A percentile compares a stretch with the other conserved stretches of the same genome.
Conservation (phyloP, 2,797 vertebrate genomes). For the Esox masquinongy region DNA sequence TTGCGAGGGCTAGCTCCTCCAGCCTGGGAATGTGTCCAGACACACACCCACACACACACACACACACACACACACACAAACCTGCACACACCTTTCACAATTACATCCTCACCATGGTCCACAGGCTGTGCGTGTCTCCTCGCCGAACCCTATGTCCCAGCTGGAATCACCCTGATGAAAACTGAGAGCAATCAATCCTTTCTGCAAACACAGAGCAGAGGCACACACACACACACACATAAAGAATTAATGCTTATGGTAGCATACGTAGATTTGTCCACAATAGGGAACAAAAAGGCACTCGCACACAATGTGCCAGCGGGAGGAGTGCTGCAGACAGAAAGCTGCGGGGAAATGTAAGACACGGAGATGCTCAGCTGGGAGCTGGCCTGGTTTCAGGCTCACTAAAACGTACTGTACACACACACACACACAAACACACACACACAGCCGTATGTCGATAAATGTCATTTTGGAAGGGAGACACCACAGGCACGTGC, state of each 20-base stretch:
- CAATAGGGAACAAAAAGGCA: conserved; percentile 14
- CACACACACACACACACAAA: too few species aligned
- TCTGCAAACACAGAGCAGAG: neutral
- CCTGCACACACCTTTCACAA: conserved; percentile 17
- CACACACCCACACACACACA: conserved; percentile 30
- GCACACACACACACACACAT: neutral
- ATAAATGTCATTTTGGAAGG: conserved; percentile 11
- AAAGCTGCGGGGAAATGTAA: conserved; percentile 31
- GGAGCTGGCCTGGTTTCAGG: conserved; percentile 66
- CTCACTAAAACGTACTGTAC: conserved; percentile 16
- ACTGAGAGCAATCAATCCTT: conserved; percentile 32
- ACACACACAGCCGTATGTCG: conserved; percentile 16
- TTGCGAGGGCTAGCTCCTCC: conserved; percentile 47
- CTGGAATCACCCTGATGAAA: conserved; percentile 46
- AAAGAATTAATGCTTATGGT: neutral
- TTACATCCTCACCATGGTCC: neutral
- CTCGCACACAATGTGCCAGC: conserved; percentile 16
- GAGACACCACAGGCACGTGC: conserved; percentile 20
- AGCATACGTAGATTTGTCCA: conserved; percentile 15
- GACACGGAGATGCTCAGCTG: conserved; percentile 47
- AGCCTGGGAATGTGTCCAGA: conserved; percentile 60
- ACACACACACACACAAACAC: conserved; percentile 16
- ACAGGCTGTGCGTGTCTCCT: neutral
- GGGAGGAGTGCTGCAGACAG: conserved; percentile 12
- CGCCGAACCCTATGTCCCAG: conserved; percentile 31